These are phyloP conservation scores for Sisyra nigra DNA, from an alignment of 2,888 invertebrate genomes.

Conservation along the genomic window DNA sequence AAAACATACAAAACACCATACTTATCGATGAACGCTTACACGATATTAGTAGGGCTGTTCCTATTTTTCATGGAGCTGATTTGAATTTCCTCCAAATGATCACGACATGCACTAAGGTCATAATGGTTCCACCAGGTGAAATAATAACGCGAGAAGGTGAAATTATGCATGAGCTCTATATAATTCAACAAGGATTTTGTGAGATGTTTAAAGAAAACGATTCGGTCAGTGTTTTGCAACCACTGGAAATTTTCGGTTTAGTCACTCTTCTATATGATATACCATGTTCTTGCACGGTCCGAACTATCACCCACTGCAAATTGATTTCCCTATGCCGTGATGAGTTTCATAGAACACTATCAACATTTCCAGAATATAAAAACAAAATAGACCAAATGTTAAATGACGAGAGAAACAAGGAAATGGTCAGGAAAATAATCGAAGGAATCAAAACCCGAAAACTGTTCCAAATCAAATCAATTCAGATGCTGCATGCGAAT, in stretches of 20 bases:
- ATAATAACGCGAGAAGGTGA: conserved; percentile 35
- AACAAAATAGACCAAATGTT: conserved; percentile 23
- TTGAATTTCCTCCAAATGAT: conserved; percentile 26
- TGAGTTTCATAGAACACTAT: conserved; percentile 24
- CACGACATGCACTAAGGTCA: conserved; percentile 27
- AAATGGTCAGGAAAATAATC: background rate
- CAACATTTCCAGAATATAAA: conserved; percentile 31
- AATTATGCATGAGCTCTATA: conserved; percentile 33
- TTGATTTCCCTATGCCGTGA: conserved; percentile 16
- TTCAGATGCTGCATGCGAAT: background rate
- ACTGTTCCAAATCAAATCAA: background rate
- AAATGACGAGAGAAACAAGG: background rate
- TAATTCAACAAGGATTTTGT: conserved; percentile 35
- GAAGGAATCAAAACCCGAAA: background rate
- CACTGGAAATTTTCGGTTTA: conserved; percentile 1
- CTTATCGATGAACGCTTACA: conserved; percentile 32
- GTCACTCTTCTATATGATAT: conserved; percentile 29
- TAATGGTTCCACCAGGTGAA: conserved; percentile 34
- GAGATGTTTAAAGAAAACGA: conserved; percentile 25
- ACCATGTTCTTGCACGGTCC: conserved; percentile 30
- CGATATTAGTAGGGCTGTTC: conserved; percentile 28
- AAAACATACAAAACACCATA: conserved; percentile 31
- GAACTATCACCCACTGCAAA: conserved; percentile 35
- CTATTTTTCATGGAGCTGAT: conserved; percentile 33
- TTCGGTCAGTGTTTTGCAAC: conserved; percentile 20